Percentiles rank a stretch among this genome's conserved stretches.
Conservation (phyloP, 2,113 vertebrate genomes). For the Cricetomys ansorgei region DNA sequence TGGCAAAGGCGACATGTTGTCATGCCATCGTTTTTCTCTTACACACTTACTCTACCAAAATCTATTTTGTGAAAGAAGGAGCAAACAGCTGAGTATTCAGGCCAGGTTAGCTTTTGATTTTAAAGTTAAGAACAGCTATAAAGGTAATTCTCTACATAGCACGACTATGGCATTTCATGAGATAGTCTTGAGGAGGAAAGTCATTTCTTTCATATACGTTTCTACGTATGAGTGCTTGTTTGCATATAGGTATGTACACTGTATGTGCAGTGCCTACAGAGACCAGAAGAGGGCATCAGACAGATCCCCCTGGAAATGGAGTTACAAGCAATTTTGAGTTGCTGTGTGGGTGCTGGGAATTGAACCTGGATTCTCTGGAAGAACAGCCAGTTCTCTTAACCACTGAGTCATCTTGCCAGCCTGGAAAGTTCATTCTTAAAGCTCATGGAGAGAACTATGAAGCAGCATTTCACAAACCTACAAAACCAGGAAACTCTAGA, state of each 20-base stretch:
- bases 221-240: background rate
- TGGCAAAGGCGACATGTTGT: slow-evolving; percentile 3
- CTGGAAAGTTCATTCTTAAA: background rate
- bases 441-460: background rate
- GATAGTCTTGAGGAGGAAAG: background rate
- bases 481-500: background rate
- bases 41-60: background rate
- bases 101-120: background rate
- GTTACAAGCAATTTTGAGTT: background rate
- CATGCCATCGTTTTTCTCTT: background rate
- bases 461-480: background rate
- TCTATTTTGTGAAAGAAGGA: background rate
- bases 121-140: background rate
- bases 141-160: background rate
- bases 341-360: too few relatives aligned
- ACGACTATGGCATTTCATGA: background rate
- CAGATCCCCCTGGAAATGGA: background rate
- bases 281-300: background rate
- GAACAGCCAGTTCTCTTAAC: background rate
- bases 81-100: background rate
- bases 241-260: background rate
- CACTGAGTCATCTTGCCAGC: background rate
- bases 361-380: background rate
- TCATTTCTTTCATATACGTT: background rate
- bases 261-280: background rate